A percentile compares a stretch with the other conserved stretches of the same genome.
Evolutionary conservation across 2,888 invertebrate species (phyloP).

Genomic region (Enchytraeus crypticus): DNA sequence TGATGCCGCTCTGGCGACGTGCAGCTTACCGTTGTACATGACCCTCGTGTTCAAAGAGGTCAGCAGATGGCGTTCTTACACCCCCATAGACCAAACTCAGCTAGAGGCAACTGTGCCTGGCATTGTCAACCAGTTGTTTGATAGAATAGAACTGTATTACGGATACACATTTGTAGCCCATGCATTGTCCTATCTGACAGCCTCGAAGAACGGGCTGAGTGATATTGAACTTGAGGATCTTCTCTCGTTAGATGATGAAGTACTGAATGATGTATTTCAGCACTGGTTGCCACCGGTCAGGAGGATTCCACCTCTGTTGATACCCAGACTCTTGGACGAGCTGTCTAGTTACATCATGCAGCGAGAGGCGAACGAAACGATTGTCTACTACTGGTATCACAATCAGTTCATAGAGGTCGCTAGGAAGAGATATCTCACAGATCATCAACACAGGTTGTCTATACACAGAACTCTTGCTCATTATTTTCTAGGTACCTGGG

Average conservation of each 20-base stretch:
- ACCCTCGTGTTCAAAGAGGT: constrained; percentile 30
- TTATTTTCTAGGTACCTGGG: constrained; percentile 38
- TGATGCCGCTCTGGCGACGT: constrained; percentile 21
- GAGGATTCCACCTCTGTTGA: constrained; percentile 32
- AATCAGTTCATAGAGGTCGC: constrained; percentile 26
- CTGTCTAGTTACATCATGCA: constrained; percentile 28
- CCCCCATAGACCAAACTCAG: not conserved
- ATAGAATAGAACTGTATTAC: constrained; percentile 26
- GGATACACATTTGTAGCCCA: constrained; percentile 26
- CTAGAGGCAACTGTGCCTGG: constrained; percentile 30
- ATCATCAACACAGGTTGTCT: constrained; percentile 4
- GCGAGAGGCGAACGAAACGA: constrained; percentile 29
- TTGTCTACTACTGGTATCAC: constrained; percentile 29
- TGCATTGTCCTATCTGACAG: constrained; percentile 29
- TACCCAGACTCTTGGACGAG: constrained; percentile 28
- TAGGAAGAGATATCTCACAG: constrained; percentile 22
- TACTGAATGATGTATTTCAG: constrained; percentile 27
- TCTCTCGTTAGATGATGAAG: constrained; percentile 26
- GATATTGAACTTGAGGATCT: constrained; percentile 31
- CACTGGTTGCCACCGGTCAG: constrained; percentile 35
- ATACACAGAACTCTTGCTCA: constrained; percentile 37
- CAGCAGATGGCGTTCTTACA: constrained; percentile 29
- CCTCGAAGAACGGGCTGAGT: constrained; percentile 29
- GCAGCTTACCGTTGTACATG: constrained; percentile 30
- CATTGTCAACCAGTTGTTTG: constrained; percentile 30